Conservation (phyloP, 2,888 invertebrate genomes). For the Chloroclystis v-ata region DNA sequence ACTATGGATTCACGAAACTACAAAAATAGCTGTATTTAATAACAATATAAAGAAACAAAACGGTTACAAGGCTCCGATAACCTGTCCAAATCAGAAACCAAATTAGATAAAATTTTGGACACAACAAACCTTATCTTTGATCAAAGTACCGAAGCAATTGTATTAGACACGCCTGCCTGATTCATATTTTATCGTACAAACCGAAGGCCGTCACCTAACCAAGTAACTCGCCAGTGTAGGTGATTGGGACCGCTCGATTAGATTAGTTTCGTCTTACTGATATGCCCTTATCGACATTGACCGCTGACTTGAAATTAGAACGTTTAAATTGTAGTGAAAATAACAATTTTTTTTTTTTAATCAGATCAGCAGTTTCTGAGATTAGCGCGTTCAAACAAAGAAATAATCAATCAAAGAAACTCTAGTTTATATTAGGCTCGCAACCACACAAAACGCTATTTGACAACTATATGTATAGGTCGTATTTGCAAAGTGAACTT, state of each 20-base stretch:
- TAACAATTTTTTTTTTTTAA: too few relatives aligned
- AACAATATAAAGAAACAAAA: background rate
- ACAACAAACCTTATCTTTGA: slow-evolving; percentile 16
- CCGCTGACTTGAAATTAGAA: too few relatives aligned
- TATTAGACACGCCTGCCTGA: slow-evolving; percentile 25
- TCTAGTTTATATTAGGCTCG: too few relatives aligned
- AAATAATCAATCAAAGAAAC: too few relatives aligned
- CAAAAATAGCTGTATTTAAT: too few relatives aligned
- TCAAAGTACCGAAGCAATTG: slow-evolving; percentile 23
- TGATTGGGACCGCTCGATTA: slow-evolving; percentile 10
- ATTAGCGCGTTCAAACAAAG: too few relatives aligned
- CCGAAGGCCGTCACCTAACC: slow-evolving; percentile 30
- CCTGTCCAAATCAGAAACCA: background rate
- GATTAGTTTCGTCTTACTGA: background rate
- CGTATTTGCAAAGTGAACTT: too few relatives aligned
- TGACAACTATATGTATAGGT: too few relatives aligned
- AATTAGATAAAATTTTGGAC: slow-evolving; percentile 5
- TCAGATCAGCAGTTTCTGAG: too few relatives aligned
- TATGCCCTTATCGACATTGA: background rate
- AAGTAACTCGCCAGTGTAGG: slow-evolving; percentile 28
- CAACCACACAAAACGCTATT: too few relatives aligned
- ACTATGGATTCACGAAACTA: too few relatives aligned
- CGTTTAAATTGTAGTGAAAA: too few relatives aligned
- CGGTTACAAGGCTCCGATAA: background rate
- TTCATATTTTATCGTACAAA: slow-evolving; percentile 27